These are phyloP conservation scores for Copidosoma aretas DNA, from an alignment of 2,888 invertebrate species.

Conservation along the genomic window DNA sequence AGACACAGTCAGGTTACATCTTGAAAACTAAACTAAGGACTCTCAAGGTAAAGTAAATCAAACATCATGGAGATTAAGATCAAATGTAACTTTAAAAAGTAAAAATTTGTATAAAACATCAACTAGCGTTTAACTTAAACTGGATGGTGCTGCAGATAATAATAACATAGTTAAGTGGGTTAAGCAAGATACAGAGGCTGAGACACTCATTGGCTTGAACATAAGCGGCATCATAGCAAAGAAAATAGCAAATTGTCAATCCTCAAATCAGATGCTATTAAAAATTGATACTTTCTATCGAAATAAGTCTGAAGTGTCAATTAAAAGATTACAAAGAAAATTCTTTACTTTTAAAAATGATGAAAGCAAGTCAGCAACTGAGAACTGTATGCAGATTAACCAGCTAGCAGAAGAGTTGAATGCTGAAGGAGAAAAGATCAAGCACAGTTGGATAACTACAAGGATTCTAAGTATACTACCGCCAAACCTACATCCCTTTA, in stretches of 20 bases:
- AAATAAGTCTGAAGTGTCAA: neutral
- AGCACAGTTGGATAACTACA: neutral
- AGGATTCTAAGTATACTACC: neutral
- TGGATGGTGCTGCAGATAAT: neutral
- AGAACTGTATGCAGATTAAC: neutral
- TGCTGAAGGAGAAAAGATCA: neutral
- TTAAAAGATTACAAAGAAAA: neutral
- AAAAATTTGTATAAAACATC: constrained; percentile 40
- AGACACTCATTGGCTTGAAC: constrained; percentile 47
- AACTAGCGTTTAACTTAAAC: too few relatives aligned
- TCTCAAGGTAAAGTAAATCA: constrained; percentile 44
- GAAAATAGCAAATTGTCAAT: constrained; percentile 42
- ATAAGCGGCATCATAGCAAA: constrained; percentile 44
- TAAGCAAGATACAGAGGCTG: constrained; percentile 45
- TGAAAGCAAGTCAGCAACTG: neutral
- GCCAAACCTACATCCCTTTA: neutral
- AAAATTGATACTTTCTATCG: neutral
- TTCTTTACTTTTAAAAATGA: neutral
- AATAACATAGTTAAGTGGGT: constrained; percentile 37
- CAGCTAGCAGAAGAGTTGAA: neutral
- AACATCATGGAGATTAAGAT: constrained; percentile 46
- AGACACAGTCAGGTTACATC: neutral
- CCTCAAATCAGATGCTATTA: neutral
- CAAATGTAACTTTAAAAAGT: constrained; percentile 45
- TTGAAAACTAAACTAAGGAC: constrained; percentile 21